These are phyloP conservation scores for Solea solea DNA, from an alignment of 2,113 vertebrate species.

Conservation along the genomic window DNA sequence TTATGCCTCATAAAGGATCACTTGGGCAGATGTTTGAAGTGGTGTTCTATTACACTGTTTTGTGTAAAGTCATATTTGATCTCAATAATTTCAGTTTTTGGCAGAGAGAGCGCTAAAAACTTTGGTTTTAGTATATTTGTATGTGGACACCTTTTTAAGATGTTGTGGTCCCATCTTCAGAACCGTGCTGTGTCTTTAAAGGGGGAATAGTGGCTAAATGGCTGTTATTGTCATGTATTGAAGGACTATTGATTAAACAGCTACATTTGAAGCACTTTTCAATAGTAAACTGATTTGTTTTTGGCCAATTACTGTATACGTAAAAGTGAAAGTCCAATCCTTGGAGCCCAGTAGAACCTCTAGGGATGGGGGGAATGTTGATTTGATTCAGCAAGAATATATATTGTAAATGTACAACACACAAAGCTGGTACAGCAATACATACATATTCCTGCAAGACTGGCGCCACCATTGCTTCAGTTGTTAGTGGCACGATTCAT, in stretches of 20 bases:
- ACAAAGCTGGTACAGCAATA: neutral
- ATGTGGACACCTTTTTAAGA: neutral
- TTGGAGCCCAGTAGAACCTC: too few species aligned
- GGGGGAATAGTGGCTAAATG: neutral
- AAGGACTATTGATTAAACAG: neutral
- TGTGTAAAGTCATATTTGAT: conserved; percentile 15
- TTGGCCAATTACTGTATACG: too few species aligned
- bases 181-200: neutral
- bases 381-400: neutral
- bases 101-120: neutral
- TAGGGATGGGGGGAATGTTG: too few species aligned
- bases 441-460: neutral
- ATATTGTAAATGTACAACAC: neutral
- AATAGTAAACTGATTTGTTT: neutral
- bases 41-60: conserved; percentile 14
- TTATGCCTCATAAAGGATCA: conserved; percentile 51
- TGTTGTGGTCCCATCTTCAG: neutral
- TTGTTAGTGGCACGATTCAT: neutral
- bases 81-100: conserved; percentile 5
- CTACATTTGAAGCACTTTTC: neutral
- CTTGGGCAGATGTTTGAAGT: conserved; percentile 55
- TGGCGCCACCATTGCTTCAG: neutral
- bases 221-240: conserved; percentile 2
- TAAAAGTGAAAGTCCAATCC: too few species aligned
- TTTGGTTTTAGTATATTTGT: neutral